Evolutionary conservation across 2,888 invertebrate genomes (phyloP).

Genomic region (Thymelicus acteon): DNA sequence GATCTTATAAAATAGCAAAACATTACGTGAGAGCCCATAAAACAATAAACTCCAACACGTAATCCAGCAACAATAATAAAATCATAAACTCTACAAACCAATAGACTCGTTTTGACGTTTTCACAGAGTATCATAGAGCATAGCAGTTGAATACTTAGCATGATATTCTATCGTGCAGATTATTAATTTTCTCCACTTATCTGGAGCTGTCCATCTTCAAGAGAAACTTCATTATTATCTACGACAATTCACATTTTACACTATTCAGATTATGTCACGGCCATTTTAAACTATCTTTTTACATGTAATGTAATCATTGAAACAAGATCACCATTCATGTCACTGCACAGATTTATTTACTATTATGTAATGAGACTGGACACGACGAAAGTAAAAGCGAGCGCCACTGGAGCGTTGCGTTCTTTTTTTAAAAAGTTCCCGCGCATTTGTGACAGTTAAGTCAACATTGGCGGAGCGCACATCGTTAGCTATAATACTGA

Average conservation of each 20-base stretch:
- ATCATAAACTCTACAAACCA: background rate
- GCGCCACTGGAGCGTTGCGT: conserved; percentile 61
- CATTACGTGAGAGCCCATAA: background rate
- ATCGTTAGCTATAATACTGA: conserved; percentile 13
- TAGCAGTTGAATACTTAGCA: conserved; percentile 1
- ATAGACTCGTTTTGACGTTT: conserved; percentile 8
- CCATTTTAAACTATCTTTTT: conserved; percentile 45
- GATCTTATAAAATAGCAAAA: background rate
- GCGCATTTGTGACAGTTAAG: conserved; percentile 35
- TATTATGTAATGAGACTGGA: conserved; percentile 67
- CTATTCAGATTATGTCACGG: conserved; percentile 49
- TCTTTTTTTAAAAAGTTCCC: conserved; percentile 48
- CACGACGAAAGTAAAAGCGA: conserved; percentile 74
- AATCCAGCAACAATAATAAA: background rate
- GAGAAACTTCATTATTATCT: conserved; percentile 31
- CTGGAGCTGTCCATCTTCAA: conserved; percentile 12
- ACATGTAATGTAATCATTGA: conserved; percentile 46
- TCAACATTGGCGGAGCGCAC: conserved; percentile 14
- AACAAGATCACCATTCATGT: conserved; percentile 59
- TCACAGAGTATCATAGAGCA: conserved; percentile 19
- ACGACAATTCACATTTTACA: conserved; percentile 29
- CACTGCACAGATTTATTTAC: conserved; percentile 53
- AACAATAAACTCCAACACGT: conserved; percentile 4
- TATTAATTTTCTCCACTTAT: conserved; percentile 29
- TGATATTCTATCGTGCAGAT: conserved; percentile 11